phyloP scores from a whole-genome alignment of 2,888 invertebrate species.

The Hydrotaea cyrtoneurina region DNA sequence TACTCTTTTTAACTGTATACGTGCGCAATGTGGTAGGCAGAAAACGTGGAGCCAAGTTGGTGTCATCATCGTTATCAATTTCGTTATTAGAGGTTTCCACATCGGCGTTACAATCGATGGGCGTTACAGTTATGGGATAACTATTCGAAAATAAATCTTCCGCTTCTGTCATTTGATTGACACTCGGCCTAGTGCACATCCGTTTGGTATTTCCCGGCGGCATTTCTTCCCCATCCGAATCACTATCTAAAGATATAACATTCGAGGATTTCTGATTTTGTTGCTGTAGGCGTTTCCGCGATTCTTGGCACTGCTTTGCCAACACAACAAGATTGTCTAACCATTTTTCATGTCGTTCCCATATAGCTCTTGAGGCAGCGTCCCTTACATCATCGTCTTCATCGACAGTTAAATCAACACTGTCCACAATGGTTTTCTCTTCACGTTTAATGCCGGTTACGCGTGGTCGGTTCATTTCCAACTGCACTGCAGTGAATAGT shows the following conservation, averaged over 20 bases:
- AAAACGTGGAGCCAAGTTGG: slow-evolving; percentile 51
- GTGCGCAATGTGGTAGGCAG: slow-evolving; percentile 48
- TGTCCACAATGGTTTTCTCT: slow-evolving; percentile 45
- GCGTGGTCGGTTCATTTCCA: slow-evolving; percentile 31
- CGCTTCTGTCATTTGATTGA: neutral
- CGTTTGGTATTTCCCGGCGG: neutral
- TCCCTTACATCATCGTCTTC: slow-evolving; percentile 13
- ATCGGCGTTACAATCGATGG: slow-evolving; percentile 35
- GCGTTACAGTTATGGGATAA: slow-evolving; percentile 54
- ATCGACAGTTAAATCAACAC: slow-evolving; percentile 49
- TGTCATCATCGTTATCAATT: slow-evolving; percentile 46
- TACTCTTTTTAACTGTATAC: slow-evolving; percentile 48
- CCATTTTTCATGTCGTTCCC: slow-evolving; percentile 49
- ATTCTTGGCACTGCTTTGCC: slow-evolving; percentile 45
- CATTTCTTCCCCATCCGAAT: slow-evolving; percentile 40
- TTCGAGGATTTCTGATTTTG: slow-evolving; percentile 29
- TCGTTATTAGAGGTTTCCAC: slow-evolving; percentile 46
- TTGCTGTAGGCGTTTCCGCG: slow-evolving; percentile 28
- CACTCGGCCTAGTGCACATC: neutral
- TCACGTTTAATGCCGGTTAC: slow-evolving; percentile 36
- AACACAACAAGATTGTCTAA: slow-evolving; percentile 43
- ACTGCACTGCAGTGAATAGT: slow-evolving; percentile 29
- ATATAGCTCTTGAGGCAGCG: neutral
- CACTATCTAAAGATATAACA: slow-evolving; percentile 56
- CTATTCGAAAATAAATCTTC: slow-evolving; percentile 60